A percentile compares a stretch with the other conserved stretches of the same genome.
Evolutionary conservation across 2,113 vertebrate species (phyloP).

Genomic region (Isurus oxyrinchus): DNA sequence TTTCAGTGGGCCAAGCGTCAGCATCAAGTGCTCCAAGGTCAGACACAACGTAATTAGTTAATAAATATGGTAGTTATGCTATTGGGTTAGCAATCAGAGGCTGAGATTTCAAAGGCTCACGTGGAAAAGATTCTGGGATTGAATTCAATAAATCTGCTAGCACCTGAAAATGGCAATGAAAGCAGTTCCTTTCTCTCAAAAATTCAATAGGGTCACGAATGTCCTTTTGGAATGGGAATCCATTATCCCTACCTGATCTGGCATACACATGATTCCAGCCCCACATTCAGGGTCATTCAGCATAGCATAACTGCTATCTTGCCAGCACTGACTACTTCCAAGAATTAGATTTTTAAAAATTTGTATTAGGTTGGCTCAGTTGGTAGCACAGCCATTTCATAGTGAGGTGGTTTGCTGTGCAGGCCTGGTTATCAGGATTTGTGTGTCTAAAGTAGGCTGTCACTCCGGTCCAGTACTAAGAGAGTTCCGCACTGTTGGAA

Average conservation of each 20-base stretch:
- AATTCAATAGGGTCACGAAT: not conserved
- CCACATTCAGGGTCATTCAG: not conserved
- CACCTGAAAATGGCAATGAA: not conserved
- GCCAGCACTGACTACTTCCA: not conserved
- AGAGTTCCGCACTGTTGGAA: not conserved
- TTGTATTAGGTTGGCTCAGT: not conserved
- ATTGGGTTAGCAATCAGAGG: not conserved
- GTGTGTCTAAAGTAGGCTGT: not conserved
- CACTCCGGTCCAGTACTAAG: not conserved
- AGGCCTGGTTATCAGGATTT: not conserved
- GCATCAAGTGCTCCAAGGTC: not conserved
- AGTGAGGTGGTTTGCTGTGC: not conserved
- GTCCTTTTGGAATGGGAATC: not conserved
- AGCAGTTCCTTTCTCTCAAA: not conserved
- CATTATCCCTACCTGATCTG: not conserved
- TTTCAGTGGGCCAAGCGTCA: not conserved
- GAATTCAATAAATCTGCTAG: not conserved
- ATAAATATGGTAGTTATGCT: not conserved
- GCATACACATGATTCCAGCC: not conserved
- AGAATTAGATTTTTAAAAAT: not conserved
- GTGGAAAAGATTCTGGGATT: not conserved
- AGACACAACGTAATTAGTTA: not conserved
- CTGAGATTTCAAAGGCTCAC: not conserved
- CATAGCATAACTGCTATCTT: not conserved
- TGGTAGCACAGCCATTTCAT: too few relatives aligned